phyloP scores from a whole-genome alignment of 2,888 invertebrate genomes.

The Prosopocoilus inquinatus region DNA sequence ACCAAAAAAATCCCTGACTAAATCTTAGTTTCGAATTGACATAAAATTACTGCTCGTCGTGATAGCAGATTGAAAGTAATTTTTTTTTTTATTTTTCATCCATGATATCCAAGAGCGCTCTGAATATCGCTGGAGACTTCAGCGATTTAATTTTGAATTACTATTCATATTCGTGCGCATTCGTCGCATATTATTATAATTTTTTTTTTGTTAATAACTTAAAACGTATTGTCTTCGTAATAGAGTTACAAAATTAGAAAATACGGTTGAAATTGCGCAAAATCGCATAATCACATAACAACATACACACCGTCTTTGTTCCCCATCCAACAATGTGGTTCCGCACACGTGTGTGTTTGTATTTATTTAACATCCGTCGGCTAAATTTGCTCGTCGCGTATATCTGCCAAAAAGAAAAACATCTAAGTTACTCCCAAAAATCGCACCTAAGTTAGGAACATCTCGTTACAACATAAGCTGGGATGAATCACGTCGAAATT shows the following conservation, averaged over 20 bases:
- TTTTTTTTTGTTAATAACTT: neutral
- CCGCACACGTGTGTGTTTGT: too few relatives aligned
- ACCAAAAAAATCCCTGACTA: slow-evolving; percentile 37
- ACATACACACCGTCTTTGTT: too few relatives aligned
- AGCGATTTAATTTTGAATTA: too few relatives aligned
- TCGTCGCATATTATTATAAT: neutral
- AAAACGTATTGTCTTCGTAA: slow-evolving; percentile 1
- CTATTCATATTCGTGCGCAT: too few relatives aligned
- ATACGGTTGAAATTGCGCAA: too few relatives aligned
- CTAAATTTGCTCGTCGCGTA: slow-evolving; percentile 72
- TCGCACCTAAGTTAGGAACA: slow-evolving; percentile 25
- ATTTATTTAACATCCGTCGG: too few relatives aligned
- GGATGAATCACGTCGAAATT: slow-evolving; percentile 18
- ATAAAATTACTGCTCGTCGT: slow-evolving; percentile 30
- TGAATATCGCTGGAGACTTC: too few relatives aligned
- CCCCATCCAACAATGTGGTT: too few relatives aligned
- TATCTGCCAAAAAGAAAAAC: slow-evolving; percentile 66
- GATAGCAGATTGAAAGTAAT: slow-evolving; percentile 13
- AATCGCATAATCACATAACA: too few relatives aligned
- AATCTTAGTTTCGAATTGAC: slow-evolving; percentile 40
- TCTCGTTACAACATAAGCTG: slow-evolving; percentile 53
- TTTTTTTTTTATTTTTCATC: neutral
- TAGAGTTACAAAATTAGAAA: neutral
- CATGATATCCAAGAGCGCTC: too few relatives aligned
- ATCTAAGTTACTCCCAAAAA: slow-evolving; percentile 50